Percentiles rank a stretch among this genome's conserved stretches.
Conservation (phyloP, 2,797 vertebrate species). For the Crenichthys baileyi region DNA sequence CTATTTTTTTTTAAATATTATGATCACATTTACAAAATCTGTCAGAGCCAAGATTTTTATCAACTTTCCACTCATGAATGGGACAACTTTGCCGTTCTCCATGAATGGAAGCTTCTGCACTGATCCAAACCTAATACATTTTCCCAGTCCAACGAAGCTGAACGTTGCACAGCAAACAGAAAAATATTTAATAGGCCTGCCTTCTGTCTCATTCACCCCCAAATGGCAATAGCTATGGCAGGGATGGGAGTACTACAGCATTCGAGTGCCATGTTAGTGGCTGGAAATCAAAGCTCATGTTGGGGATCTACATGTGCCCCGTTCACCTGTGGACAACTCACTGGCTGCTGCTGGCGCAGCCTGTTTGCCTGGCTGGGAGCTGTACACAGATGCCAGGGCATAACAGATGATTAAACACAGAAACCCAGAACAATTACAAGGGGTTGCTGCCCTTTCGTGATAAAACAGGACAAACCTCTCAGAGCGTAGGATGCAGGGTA, state of each 20-base stretch:
- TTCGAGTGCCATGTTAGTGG: conserved; percentile 47
- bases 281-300: conserved; percentile 65
- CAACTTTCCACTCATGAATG: conserved; percentile 19
- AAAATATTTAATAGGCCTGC: conserved; percentile 75
- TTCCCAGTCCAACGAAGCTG: conserved; percentile 61
- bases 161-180: conserved; percentile 65
- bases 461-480: conserved; percentile 60
- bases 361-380: conserved; percentile 56
- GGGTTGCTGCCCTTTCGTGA: conserved; percentile 66
- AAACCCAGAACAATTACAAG: conserved; percentile 69
- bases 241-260: conserved; percentile 40
- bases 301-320: conserved; percentile 42
- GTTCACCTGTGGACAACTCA: conserved; percentile 65
- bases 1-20: neutral
- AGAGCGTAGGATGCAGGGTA: conserved; percentile 41
- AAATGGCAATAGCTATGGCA: conserved; percentile 45
- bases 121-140: conserved; percentile 62
- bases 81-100: conserved; percentile 29
- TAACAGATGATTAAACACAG: conserved; percentile 80
- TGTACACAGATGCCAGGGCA: conserved; percentile 65
- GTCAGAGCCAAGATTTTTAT: neutral
- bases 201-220: conserved; percentile 45
- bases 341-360: conserved; percentile 61
- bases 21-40: neutral
- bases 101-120: conserved; percentile 45